A percentile compares a stretch with the other conserved stretches of the same genome.
Conservation (phyloP, 2,113 vertebrate species). For the Origma solitaria region DNA sequence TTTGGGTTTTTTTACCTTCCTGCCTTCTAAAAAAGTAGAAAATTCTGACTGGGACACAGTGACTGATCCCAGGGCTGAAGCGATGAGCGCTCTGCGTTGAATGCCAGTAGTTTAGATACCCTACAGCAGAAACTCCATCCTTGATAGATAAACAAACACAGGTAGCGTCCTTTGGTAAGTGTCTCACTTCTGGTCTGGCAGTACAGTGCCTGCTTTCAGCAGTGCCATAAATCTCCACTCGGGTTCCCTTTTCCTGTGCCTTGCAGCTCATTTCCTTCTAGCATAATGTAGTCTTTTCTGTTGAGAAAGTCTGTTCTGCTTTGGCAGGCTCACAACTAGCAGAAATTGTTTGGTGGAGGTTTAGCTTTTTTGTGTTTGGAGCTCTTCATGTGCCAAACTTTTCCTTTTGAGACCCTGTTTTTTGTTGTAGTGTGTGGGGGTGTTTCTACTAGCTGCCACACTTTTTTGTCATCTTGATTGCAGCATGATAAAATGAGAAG, state of each 20-base stretch:
- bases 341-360: conserved; percentile 55
- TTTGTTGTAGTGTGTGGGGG: background rate
- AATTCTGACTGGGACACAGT: background rate
- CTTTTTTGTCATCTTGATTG: conserved; percentile 52
- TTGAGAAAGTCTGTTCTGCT: conserved; percentile 54
- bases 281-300: conserved; percentile 65
- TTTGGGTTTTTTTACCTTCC: background rate
- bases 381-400: conserved; percentile 46
- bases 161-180: conserved; percentile 34
- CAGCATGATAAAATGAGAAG: conserved; percentile 34
- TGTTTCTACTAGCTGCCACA: conserved; percentile 31
- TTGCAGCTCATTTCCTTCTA: conserved; percentile 64
- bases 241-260: conserved; percentile 62
- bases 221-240: conserved; percentile 58
- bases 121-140: background rate
- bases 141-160: background rate
- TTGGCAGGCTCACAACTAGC: conserved; percentile 59
- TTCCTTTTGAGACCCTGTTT: conserved; percentile 37
- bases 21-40: background rate
- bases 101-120: background rate
- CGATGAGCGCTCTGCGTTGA: background rate
- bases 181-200: conserved; percentile 29
- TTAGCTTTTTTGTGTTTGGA: conserved; percentile 58
- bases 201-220: conserved; percentile 57
- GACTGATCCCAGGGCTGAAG: background rate